Percentiles rank a stretch among this genome's conserved stretches.
These are phyloP conservation scores for Epizoanthus scotinus DNA, from an alignment of 92 coral and sea anemone species.

Conservation along the genomic window DNA sequence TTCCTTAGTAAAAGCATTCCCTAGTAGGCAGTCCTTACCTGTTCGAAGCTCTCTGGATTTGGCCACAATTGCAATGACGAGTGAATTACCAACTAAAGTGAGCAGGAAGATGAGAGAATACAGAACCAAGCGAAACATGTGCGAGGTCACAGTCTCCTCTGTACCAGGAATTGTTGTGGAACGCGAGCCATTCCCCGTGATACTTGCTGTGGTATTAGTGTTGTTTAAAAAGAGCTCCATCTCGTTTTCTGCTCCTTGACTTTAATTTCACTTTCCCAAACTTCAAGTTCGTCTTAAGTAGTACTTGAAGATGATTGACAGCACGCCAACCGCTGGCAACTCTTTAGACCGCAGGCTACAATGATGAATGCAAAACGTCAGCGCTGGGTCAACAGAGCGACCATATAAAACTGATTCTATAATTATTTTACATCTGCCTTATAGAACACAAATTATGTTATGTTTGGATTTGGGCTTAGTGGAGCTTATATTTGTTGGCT, in stretches of 20 bases:
- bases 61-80: constrained; percentile 35
- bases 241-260: not conserved
- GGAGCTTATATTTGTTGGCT: not conserved
- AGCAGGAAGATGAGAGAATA: constrained; percentile 24
- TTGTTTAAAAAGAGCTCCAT: constrained; percentile 13
- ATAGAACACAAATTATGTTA: not conserved
- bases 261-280: not conserved
- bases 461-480: constrained; percentile 2
- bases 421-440: not conserved
- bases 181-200: not conserved
- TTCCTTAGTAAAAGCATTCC: not conserved
- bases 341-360: not conserved
- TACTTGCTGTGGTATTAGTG: constrained; percentile 16
- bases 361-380: constrained; percentile 11
- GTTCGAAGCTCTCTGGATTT: constrained; percentile 31
- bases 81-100: constrained; percentile 34
- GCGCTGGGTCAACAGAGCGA: constrained; percentile 12
- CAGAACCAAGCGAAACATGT: constrained; percentile 26
- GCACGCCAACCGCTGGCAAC: not conserved
- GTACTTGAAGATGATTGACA: constrained; percentile 2
- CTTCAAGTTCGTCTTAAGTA: not conserved
- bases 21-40: not conserved
- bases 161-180: not conserved
- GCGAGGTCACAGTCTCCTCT: constrained; percentile 28
- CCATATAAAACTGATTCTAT: not conserved